These are phyloP conservation scores for Ctenopoma kingsleyae DNA, from an alignment of 2,797 vertebrate species.

Conservation along the genomic window DNA sequence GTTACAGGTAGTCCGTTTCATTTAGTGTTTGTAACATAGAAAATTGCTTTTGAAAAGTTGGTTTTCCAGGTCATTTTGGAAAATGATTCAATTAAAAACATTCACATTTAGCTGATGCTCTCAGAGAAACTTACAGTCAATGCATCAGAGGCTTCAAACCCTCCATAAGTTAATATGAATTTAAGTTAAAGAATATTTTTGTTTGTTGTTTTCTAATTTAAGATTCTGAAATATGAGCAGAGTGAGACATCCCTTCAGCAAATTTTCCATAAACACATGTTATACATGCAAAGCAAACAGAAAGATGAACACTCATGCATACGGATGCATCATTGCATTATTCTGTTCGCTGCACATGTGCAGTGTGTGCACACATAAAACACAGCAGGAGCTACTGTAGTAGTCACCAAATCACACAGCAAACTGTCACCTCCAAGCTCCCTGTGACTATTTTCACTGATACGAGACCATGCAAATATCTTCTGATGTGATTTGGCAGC, in stretches of 20 bases:
- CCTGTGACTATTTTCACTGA: background rate
- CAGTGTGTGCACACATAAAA: background rate
- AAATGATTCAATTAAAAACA: background rate
- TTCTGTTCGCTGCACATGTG: background rate
- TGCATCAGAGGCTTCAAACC: too few relatives aligned
- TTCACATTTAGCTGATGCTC: too few relatives aligned
- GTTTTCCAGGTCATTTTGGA: background rate
- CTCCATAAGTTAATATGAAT: too few relatives aligned
- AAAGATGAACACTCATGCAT: background rate
- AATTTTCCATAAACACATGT: conserved; percentile 3
- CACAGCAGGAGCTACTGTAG: background rate
- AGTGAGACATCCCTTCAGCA: conserved; percentile 3
- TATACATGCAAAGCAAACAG: background rate
- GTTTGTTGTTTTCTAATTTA: background rate
- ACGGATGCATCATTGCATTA: conserved; percentile 3
- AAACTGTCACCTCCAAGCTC: background rate
- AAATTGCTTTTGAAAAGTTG: background rate
- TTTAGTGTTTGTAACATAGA: background rate
- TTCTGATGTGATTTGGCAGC: conserved; percentile 10
- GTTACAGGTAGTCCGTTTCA: background rate
- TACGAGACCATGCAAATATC: background rate
- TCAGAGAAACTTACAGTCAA: too few relatives aligned
- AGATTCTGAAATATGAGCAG: background rate
- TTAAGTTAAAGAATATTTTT: too few relatives aligned
- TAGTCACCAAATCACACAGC: conserved; percentile 1